A percentile compares a stretch with the other conserved stretches of the same genome.
phyloP scores from a whole-genome alignment of 2,113 vertebrate genomes.

The Cygnus buccinator region DNA sequence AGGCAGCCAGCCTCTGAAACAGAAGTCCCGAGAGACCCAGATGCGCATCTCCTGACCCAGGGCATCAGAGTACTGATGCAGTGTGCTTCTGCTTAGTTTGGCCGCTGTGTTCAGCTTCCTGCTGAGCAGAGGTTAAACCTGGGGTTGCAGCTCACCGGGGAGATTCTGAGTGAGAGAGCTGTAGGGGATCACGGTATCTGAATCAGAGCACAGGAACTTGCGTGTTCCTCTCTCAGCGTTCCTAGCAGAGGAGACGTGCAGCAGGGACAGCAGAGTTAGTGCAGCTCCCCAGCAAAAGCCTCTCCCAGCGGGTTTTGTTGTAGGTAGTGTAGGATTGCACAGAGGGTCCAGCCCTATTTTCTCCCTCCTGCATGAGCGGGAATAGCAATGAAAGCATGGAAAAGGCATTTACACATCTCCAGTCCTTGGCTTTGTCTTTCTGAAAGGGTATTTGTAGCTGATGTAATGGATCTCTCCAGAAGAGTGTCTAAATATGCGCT shows the following conservation, averaged over 20 bases:
- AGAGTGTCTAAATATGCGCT: constrained; percentile 33
- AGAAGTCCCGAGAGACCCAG: neutral
- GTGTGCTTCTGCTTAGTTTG: neutral
- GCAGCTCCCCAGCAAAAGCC: neutral
- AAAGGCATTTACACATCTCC: constrained; percentile 18
- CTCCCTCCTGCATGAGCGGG: neutral
- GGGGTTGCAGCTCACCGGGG: neutral
- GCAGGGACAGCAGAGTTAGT: neutral
- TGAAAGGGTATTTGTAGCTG: constrained; percentile 47
- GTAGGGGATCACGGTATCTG: neutral
- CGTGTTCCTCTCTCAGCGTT: neutral
- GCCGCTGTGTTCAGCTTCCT: neutral
- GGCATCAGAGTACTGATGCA: neutral
- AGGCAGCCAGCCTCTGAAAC: neutral
- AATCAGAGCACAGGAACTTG: neutral
- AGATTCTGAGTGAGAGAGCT: neutral
- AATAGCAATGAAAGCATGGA: constrained; percentile 8
- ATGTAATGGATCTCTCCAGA: constrained; percentile 60
- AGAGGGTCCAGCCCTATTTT: neutral
- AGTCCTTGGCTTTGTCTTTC: constrained; percentile 59
- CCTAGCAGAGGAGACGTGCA: neutral
- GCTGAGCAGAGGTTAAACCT: neutral
- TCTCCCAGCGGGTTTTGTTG: neutral
- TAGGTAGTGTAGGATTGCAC: neutral
- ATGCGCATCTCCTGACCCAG: neutral